phyloP scores from a whole-genome alignment of 1,140 invertebrate genomes.

The Euura saliciscinereae region DNA sequence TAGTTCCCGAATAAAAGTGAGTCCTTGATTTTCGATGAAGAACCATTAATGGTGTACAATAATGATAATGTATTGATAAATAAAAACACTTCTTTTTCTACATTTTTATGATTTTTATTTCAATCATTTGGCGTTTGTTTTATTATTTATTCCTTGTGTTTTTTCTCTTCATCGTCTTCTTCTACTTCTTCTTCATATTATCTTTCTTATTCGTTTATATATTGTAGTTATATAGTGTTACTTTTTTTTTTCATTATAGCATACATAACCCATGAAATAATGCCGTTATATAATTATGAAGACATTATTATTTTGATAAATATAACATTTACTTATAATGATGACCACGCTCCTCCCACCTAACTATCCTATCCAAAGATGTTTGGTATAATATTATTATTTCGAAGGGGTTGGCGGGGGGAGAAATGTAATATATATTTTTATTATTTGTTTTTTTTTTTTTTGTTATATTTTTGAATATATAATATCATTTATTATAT shows the following conservation, averaged over 20 bases:
- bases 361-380: neutral
- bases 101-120: neutral
- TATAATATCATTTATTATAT: neutral
- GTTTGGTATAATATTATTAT: neutral
- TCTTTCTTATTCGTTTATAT: neutral
- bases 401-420: neutral
- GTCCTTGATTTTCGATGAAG: too few relatives aligned
- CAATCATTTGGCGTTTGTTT: neutral
- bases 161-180: too few relatives aligned
- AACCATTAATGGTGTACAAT: too few relatives aligned
- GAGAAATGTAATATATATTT: neutral
- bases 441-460: constrained; percentile 15
- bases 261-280: constrained; percentile 7
- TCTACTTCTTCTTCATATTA: neutral
- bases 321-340: constrained; percentile 8
- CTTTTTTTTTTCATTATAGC: neutral
- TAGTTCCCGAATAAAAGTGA: too few relatives aligned
- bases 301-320: neutral
- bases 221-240: constrained; percentile 3
- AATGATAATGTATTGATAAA: neutral
- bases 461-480: constrained; percentile 8
- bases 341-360: constrained; percentile 1
- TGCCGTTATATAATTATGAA: neutral
- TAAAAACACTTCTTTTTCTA: neutral
- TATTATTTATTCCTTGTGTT: too few relatives aligned